Evolutionary conservation across 2,888 invertebrate species (phyloP).

Genomic region (Gibbula magus): DNA sequence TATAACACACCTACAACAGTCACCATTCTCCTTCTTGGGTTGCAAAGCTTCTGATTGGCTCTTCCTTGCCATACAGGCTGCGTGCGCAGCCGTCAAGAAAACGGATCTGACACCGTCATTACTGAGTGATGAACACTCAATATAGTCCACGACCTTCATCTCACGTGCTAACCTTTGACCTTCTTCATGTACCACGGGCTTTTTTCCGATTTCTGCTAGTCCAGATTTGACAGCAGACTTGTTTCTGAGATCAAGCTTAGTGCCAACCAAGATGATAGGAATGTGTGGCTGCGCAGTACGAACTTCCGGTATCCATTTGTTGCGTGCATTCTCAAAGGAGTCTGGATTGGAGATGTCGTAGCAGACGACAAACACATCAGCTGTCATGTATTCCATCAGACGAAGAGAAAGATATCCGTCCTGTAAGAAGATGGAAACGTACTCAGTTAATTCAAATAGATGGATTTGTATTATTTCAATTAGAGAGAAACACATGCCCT

Average conservation of each 20-base stretch:
- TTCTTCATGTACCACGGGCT: background rate
- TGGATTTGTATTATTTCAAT: too few species aligned
- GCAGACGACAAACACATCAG: conserved; percentile 65
- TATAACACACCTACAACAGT: background rate
- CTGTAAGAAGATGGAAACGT: conserved; percentile 42
- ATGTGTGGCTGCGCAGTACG: conserved; percentile 46
- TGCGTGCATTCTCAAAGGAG: conserved; percentile 63
- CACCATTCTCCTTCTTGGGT: background rate
- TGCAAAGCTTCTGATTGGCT: background rate
- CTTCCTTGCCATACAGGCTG: background rate
- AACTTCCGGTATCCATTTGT: conserved; percentile 65
- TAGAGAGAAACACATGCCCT: too few species aligned
- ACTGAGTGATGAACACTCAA: conserved; percentile 8
- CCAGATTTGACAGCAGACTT: background rate
- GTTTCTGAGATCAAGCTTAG: conserved; percentile 3
- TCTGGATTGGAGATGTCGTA: conserved; percentile 65
- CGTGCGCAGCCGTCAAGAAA: conserved; percentile 16
- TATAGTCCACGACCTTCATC: conserved; percentile 3
- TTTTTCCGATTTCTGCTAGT: background rate
- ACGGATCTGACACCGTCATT: conserved; percentile 14
- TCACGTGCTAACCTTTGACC: background rate
- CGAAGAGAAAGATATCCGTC: conserved; percentile 66
- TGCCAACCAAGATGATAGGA: conserved; percentile 12
- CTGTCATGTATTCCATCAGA: conserved; percentile 61
- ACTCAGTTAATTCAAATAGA: too few species aligned